A percentile compares a stretch with the other conserved stretches of the same genome.
Conservation (phyloP, 2,113 vertebrate genomes). For the Gobio gobio region DNA sequence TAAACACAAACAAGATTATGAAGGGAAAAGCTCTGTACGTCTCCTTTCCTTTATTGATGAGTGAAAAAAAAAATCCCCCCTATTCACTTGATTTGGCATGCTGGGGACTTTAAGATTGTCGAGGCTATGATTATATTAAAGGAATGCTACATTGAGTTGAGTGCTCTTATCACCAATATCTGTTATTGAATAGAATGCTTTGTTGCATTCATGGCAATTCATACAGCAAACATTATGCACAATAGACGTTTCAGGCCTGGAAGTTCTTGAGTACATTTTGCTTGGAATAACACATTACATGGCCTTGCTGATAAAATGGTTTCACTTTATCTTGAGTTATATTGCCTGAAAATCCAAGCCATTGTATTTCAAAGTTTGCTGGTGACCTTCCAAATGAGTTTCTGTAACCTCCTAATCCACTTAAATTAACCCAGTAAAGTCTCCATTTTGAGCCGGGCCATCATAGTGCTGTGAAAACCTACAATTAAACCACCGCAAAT, state of each 20-base stretch:
- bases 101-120: slow-evolving; percentile 3
- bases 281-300: slow-evolving; percentile 52
- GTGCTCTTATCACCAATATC: slow-evolving; percentile 5
- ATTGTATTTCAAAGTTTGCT: slow-evolving; percentile 60
- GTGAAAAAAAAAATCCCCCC: too few species aligned
- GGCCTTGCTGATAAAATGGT: slow-evolving; percentile 52
- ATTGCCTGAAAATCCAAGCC: slow-evolving; percentile 54
- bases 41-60: slow-evolving; percentile 19
- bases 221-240: not conserved
- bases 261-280: slow-evolving; percentile 52
- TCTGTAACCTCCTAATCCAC: slow-evolving; percentile 65
- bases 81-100: not conserved
- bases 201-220: slow-evolving; percentile 8
- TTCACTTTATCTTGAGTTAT: slow-evolving; percentile 60
- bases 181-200: not conserved
- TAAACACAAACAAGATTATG: slow-evolving; percentile 37
- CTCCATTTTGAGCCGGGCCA: slow-evolving; percentile 45
- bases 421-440: slow-evolving; percentile 62
- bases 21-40: slow-evolving; percentile 35
- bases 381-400: slow-evolving; percentile 63
- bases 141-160: not conserved
- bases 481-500: slow-evolving; percentile 46
- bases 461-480: slow-evolving; percentile 37
- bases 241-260: slow-evolving; percentile 24
- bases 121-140: slow-evolving; percentile 4